Evolutionary conservation across 2,113 vertebrate species (phyloP), one percentile per base, ranked within the genome.

Genomic region (Silurus asotus): DNA sequence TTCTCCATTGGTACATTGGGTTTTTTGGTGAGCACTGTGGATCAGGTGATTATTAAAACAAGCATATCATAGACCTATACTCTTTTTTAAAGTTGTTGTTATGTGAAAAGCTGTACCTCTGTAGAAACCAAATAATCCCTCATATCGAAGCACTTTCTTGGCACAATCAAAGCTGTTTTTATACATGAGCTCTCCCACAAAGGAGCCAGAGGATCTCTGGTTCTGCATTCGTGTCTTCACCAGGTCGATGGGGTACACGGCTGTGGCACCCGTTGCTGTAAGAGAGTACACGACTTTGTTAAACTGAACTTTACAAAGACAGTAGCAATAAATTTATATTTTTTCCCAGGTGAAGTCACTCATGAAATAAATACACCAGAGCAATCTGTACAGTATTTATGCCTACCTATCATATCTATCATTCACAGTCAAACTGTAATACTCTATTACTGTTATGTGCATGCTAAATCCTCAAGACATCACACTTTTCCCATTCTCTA

Each of bases 201-300:
- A 96, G 83, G 97, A 97, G 78, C 97, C 96, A 0, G 94, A 95
- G 90, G 96, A 95, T 72, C 97, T 96, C 88, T 99, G 97, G 93
- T 99, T 99, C 92, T 99, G 97, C 97, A 98, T 98, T 8, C 97
- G 96, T 2, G 97, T 99, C 94, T 99, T 99, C 93, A 98, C 97
- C 93, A 99, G 95, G 90, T 99, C 98, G 81, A 99, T 98, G 83
- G 98, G 97, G 87, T 98, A 99, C 0, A 99, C 98, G 0, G 97
- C 97, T 0, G 97, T 99, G 82, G 97, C 98, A 45, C 97, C 98
- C 62, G 97, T 97, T 91, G 97, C 97, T 99, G 83, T 1, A 85
- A 91, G 88, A 11, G 86, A 93, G 81, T 85, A 81, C 85, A 76
- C 49, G 74, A 58, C 19, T 45, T 6, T 69, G 75, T 85, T 6